Evolutionary conservation across 2,888 invertebrate species (phyloP).

Genomic region (Athalia cordata): DNA sequence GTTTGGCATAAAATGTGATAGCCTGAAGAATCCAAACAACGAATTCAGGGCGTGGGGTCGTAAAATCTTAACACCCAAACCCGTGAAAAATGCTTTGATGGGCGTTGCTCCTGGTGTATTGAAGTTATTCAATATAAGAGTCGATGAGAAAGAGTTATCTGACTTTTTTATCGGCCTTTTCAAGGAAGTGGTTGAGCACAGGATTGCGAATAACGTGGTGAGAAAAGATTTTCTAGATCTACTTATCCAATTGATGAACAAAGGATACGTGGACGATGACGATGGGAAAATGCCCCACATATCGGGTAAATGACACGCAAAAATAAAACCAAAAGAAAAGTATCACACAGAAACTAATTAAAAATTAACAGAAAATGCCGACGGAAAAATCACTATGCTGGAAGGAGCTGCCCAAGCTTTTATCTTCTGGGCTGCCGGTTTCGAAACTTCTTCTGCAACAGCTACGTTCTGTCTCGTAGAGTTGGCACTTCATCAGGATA

Average conservation of each 20-base stretch:
- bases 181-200: conserved; percentile 63
- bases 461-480: conserved; percentile 73
- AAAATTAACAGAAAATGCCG: not conserved
- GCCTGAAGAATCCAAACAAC: conserved; percentile 59
- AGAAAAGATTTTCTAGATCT: conserved; percentile 70
- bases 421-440: conserved; percentile 74
- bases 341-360: too few relatives aligned
- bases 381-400: conserved; percentile 65
- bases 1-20: conserved; percentile 65
- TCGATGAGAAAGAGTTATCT: conserved; percentile 54
- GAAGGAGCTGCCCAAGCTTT: conserved; percentile 74
- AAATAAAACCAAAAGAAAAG: too few relatives aligned
- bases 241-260: conserved; percentile 66
- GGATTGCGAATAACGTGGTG: conserved; percentile 62
- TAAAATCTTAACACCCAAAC: conserved; percentile 53
- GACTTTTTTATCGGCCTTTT: conserved; percentile 68
- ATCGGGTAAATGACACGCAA: not conserved
- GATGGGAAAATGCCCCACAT: conserved; percentile 45
- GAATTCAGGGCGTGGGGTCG: conserved; percentile 65
- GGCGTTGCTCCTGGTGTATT: conserved; percentile 60
- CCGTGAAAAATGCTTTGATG: conserved; percentile 50
- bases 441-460: conserved; percentile 75
- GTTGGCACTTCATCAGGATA: conserved; percentile 69
- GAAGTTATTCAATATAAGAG: conserved; percentile 58
- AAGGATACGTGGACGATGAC: conserved; percentile 59